Evolutionary conservation across 2,888 invertebrate species (phyloP), one percentile per base, ranked within the genome.

Genomic region (Pyralis farinalis): DNA sequence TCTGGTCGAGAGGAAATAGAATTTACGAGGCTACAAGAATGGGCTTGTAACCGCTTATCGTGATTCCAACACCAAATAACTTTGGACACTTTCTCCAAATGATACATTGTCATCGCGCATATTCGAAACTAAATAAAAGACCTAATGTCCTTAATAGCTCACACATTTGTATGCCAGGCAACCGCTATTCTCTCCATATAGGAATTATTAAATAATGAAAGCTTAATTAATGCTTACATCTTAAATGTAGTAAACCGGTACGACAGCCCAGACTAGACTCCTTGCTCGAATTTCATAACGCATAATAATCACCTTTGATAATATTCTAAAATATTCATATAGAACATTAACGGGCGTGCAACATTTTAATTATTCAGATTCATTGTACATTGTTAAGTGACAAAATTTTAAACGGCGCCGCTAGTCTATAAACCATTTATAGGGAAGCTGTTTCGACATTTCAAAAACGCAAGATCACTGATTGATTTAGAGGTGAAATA

Each of bases 341-440:
- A 47, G 47, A 49, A 47, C 56, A 63, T 61, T 67, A 62, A 63
- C 58, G 46, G 40, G 50, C 58, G 49, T 58, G 55, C 50, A 53
- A 58, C 58, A 61, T 55, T 55, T 69, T 71, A 74, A 77, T 73
- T 75, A 71, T 71, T 64, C 61, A 62, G 63, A 72, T 68, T 67
- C 68, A 73, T 75, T 70, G 71, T 71, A 74, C 63, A 72, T 72
- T 77, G 71, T 76, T 63, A 72, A 71, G 66, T 73, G 73, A 75
- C 73, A 76, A 76, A 72, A 75, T 71, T 73, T 70, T 71, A 71
- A 70, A 74, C 63, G 65, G 69, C 68, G 68, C 70, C 58, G 59
- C 57, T 63, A 60, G 65, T 65, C 71, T 70, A 81, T 82, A 74
- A 82, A 81, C 84, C 78, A 83, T 83, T 83, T 81, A 82, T 80